These are phyloP conservation scores for Lethocerus indicus DNA, from an alignment of 1,140 invertebrate genomes.

Conservation along the genomic window DNA sequence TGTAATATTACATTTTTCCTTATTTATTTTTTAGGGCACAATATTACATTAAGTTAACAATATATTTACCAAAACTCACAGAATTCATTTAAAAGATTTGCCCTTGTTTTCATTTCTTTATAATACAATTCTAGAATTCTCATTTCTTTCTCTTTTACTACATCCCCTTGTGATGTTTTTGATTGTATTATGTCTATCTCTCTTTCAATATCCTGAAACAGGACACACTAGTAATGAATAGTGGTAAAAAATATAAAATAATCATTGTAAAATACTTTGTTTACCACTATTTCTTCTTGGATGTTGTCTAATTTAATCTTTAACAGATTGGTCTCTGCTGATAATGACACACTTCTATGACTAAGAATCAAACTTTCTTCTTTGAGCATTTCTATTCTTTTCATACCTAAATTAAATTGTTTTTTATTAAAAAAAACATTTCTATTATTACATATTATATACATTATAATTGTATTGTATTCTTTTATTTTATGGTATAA, in stretches of 20 bases:
- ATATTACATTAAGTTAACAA: too few species aligned
- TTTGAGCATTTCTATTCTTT: not conserved
- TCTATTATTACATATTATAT: too few species aligned
- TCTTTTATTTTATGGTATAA: too few species aligned
- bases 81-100: not conserved
- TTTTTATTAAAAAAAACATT: not conserved
- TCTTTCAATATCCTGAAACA: not conserved
- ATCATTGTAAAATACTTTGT: too few species aligned
- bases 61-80: constrained; percentile 7
- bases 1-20: not conserved
- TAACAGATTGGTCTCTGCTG: not conserved
- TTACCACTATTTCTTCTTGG: not conserved
- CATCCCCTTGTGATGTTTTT: not conserved
- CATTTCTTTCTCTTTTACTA: not conserved
- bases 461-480: too few species aligned
- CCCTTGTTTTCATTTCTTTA: not conserved
- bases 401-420: not conserved
- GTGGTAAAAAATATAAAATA: too few species aligned
- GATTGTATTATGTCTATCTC: not conserved
- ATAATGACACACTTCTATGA: not conserved
- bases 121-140: constrained; percentile 1
- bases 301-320: not conserved
- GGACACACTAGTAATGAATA: too few species aligned
- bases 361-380: not conserved
- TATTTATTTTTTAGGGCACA: not conserved